Conservation (phyloP, 2,797 vertebrate species). For the Discoglossus pictus region DNA sequence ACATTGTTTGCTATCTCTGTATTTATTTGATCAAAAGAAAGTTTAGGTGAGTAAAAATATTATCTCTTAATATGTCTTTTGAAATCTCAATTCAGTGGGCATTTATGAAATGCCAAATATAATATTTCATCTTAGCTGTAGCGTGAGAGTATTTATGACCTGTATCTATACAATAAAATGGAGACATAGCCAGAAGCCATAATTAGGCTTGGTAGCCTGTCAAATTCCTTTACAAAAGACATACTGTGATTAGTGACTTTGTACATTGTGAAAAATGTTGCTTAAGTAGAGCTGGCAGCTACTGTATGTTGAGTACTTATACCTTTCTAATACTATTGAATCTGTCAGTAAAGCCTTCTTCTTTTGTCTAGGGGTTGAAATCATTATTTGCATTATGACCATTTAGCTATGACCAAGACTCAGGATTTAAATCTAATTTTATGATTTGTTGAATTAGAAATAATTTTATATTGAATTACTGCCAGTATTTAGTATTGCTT, state of each 20-base stretch:
- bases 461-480: too few species aligned
- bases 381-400: too few species aligned
- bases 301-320: background rate
- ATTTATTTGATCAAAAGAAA: too few species aligned
- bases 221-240: background rate
- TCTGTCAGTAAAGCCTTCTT: too few species aligned
- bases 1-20: too few species aligned
- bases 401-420: too few species aligned
- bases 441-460: too few species aligned
- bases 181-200: background rate
- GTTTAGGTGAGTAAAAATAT: constrained; percentile 15
- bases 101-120: constrained; percentile 29
- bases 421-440: too few species aligned
- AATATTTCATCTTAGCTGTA: background rate
- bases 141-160: constrained; percentile 18
- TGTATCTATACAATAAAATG: background rate
- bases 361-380: too few species aligned
- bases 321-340: too few species aligned
- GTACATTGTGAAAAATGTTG: background rate
- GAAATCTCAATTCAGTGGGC: constrained; percentile 49
- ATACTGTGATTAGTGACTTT: background rate
- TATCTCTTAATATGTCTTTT: constrained; percentile 49
- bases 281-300: constrained; percentile 3
- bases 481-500: too few species aligned
- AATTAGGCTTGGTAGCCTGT: background rate